Evolutionary conservation across 2,113 vertebrate genomes (phyloP).

Genomic region (Montifringilla adamsi): DNA sequence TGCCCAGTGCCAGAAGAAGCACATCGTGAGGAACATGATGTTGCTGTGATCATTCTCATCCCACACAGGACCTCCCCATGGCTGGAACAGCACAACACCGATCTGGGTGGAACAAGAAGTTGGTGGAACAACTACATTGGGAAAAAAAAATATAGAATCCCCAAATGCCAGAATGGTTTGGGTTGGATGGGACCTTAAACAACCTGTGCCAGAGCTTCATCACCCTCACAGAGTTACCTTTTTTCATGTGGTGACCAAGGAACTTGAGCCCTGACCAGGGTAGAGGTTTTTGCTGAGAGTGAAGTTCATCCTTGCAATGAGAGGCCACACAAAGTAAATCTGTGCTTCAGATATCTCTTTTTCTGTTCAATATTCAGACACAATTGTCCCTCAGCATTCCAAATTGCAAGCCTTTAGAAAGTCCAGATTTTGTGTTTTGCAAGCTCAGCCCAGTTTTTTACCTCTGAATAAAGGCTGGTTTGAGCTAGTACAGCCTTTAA

Average conservation of each 20-base stretch:
- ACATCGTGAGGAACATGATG: slow-evolving; percentile 95
- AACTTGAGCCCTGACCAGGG: neutral
- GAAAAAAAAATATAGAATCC: neutral
- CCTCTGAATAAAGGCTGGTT: neutral
- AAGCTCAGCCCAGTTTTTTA: neutral
- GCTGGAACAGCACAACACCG: slow-evolving; percentile 87
- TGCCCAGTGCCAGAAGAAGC: slow-evolving; percentile 93
- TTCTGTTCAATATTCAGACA: neutral
- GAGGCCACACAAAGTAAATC: neutral
- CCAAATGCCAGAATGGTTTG: neutral
- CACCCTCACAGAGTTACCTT: neutral
- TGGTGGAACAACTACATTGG: neutral
- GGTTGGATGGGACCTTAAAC: neutral
- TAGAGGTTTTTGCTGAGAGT: neutral
- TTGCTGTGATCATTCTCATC: slow-evolving; percentile 76
- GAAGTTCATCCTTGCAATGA: neutral
- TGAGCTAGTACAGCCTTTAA: neutral
- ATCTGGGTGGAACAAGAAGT: slow-evolving; percentile 75
- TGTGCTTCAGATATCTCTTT: accelerated
- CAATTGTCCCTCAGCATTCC: neutral
- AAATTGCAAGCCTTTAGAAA: neutral
- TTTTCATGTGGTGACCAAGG: accelerated
- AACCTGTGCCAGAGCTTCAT: neutral
- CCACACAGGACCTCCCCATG: slow-evolving; percentile 78
- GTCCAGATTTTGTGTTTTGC: neutral